A percentile compares a stretch with the other conserved stretches of the same genome.
These are phyloP conservation scores for Recurvirostra avosetta DNA, from an alignment of 2,113 vertebrate genomes.

Conservation along the genomic window DNA sequence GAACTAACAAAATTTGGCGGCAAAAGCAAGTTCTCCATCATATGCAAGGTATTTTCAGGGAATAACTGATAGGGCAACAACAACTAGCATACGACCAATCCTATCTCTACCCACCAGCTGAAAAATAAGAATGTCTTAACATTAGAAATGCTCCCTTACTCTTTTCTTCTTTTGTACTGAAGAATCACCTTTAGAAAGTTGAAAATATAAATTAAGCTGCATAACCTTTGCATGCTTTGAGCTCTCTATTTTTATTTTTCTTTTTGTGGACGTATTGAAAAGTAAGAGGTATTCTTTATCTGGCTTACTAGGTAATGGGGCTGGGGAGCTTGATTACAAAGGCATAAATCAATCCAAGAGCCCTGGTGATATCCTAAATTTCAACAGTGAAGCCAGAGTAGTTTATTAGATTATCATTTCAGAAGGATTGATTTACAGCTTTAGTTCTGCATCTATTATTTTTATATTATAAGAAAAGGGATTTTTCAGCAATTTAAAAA, in stretches of 20 bases:
- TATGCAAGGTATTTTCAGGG: not conserved
- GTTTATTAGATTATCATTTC: slow-evolving; percentile 54
- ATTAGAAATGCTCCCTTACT: not conserved
- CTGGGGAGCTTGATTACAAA: slow-evolving; percentile 32
- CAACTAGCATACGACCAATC: not conserved
- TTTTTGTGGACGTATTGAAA: not conserved
- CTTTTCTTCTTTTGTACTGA: not conserved
- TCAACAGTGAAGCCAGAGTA: not conserved
- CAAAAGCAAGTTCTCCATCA: not conserved
- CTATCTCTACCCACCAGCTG: not conserved
- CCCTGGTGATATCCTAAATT: slow-evolving; percentile 10
- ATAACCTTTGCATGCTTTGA: not conserved
- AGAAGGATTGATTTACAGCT: slow-evolving; percentile 26
- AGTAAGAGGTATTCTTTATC: not conserved
- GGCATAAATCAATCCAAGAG: not conserved
- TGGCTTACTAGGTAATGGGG: not conserved
- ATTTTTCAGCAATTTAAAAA: not conserved
- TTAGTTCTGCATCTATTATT: not conserved
- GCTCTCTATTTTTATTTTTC: not conserved
- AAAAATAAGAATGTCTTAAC: not conserved
- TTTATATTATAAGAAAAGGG: not conserved
- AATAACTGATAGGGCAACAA: not conserved
- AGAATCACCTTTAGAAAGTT: not conserved
- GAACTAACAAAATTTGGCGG: not conserved
- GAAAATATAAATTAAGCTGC: slow-evolving; percentile 24